Conservation (phyloP, 92 coral and sea anemone genomes). For the Muricea muricata region DNA sequence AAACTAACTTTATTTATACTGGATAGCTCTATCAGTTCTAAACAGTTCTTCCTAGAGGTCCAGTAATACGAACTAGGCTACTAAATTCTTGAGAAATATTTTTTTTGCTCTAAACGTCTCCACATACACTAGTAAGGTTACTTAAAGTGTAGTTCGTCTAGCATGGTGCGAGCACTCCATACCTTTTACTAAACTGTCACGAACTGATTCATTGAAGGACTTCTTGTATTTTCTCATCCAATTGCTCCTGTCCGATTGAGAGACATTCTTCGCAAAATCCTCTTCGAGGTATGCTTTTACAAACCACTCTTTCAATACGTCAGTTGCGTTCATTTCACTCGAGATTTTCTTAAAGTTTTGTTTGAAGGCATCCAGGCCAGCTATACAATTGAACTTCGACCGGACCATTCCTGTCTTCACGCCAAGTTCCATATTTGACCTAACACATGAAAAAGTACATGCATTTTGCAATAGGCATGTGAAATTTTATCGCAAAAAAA, state of each 20-base stretch:
- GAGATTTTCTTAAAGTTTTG: constrained; percentile 68
- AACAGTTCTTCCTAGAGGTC: too few species aligned
- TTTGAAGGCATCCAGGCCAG: constrained; percentile 84
- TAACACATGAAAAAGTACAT: neutral
- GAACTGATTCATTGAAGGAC: constrained; percentile 62
- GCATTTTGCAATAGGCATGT: too few species aligned
- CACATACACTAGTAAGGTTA: too few species aligned
- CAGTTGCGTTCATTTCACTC: constrained; percentile 64
- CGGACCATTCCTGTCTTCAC: constrained; percentile 91
- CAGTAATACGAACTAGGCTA: too few species aligned
- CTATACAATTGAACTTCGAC: constrained; percentile 72
- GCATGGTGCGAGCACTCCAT: neutral
- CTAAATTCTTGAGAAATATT: too few species aligned
- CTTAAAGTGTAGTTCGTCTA: too few species aligned
- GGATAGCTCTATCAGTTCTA: too few species aligned
- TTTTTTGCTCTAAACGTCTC: too few species aligned
- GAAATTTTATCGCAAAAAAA: too few species aligned
- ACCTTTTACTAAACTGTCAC: constrained; percentile 69
- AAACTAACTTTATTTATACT: too few species aligned
- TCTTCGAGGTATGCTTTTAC: constrained; percentile 46
- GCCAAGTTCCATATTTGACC: constrained; percentile 80
- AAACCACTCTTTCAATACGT: constrained; percentile 74
- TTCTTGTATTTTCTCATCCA: constrained; percentile 63
- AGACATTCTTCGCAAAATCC: constrained; percentile 45
- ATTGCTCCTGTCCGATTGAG: constrained; percentile 55